Evolutionary conservation across 2,797 vertebrate genomes (phyloP), one percentile per base, ranked within the genome.

Genomic region (Pangasius larnaudii): DNA sequence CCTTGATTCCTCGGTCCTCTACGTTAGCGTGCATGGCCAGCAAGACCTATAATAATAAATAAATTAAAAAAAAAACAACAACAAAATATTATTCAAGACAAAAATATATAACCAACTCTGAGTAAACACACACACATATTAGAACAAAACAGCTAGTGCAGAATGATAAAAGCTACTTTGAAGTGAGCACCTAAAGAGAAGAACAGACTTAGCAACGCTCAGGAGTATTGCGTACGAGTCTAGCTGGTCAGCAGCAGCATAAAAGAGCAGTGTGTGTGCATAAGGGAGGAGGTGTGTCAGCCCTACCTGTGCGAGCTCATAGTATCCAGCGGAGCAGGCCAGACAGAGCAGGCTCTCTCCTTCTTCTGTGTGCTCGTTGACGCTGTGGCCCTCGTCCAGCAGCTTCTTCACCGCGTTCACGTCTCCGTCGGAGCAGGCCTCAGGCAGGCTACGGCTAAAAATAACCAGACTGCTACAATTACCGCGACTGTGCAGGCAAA

Each of bases 21-120:
- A 99, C 99, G 1, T 99, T 99, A 85, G 98, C 99, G 61, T 99
- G 98, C 98, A 99, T 99, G 88, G 98, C 99, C 93, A 99, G 96
- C 39, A 99, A 95, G 67, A 99, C 98, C 99, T 99, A n/a, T 19
- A 81, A 33, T 36, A 30, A 63, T 16, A 63, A 33, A 46, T 46
- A 46, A 46, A 5, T 4, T 46, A 49, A 49, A 1, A 56, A 18
- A 5, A 69, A 24, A 16, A 36, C 1, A 14, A 9, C 5, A 74
- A 11, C 5, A 13, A 27, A 46, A 36, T 42, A 49, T 46, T 24
- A 30, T 39, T 30, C 19, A 49, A 11, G 11, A 77, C 5, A 77
- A 75, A 56, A 27, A 24, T 9, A 27, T n/a, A 30, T n/a, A 30
- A n/a, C 67, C 30, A 63, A 42, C 13, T 33, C 33, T 14, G 56